A percentile compares a stretch with the other conserved stretches of the same genome.
These are phyloP conservation scores for Copsychus sechellarum DNA, from an alignment of 2,113 vertebrate species.

Conservation along the genomic window DNA sequence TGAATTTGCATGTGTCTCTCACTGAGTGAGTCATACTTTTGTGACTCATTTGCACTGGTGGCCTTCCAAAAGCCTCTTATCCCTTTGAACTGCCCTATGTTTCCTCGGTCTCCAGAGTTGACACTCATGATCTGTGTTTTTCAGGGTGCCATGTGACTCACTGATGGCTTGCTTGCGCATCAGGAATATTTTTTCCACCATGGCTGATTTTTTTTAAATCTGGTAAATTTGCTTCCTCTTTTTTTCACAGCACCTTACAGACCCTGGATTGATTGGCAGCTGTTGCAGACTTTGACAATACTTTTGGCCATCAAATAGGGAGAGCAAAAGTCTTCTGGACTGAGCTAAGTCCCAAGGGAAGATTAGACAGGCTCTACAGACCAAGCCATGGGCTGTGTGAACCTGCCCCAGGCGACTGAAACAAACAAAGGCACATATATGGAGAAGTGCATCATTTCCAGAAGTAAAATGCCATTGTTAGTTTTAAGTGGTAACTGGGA, in stretches of 20 bases:
- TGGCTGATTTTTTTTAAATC: neutral
- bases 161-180: neutral
- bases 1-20: neutral
- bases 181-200: neutral
- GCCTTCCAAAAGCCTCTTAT: conserved; percentile 51
- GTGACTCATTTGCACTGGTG: conserved; percentile 50
- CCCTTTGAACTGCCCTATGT: neutral
- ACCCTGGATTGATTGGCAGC: neutral
- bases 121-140: neutral
- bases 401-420: neutral
- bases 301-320: neutral
- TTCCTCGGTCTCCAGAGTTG: neutral
- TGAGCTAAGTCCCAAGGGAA: neutral
- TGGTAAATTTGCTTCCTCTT: neutral
- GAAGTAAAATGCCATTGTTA: neutral
- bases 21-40: conserved; percentile 11
- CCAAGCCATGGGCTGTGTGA: neutral
- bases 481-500: neutral
- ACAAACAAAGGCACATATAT: neutral
- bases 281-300: neutral
- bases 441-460: neutral
- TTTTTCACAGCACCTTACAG: neutral
- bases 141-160: neutral
- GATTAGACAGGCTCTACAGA: neutral
- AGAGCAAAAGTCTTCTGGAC: neutral